phyloP scores from a whole-genome alignment of 2,888 invertebrate species.

The Agriotes lineatus region DNA sequence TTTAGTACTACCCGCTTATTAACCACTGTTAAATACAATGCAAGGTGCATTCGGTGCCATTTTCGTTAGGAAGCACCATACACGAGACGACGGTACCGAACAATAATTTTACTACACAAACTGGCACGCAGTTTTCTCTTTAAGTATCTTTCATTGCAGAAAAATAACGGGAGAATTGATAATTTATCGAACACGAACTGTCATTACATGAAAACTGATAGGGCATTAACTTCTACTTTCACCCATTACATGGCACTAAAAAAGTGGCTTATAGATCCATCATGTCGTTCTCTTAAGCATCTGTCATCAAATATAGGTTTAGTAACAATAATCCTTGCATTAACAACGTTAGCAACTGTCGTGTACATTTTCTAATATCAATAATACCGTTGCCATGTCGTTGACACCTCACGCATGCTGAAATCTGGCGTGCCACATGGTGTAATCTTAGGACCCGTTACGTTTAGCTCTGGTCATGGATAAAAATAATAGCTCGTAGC shows the following conservation, averaged over 20 bases:
- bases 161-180: neutral
- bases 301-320: neutral
- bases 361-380: neutral
- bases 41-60: too few relatives aligned
- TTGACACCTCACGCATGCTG: too few relatives aligned
- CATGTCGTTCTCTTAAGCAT: neutral
- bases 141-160: neutral
- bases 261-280: slow-evolving; percentile 9
- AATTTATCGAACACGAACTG: slow-evolving; percentile 17
- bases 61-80: too few relatives aligned
- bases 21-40: neutral
- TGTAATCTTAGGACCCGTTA: too few relatives aligned
- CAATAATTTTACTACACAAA: neutral
- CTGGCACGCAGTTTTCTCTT: neutral
- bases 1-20: neutral
- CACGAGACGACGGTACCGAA: too few relatives aligned
- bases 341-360: neutral
- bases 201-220: slow-evolving; percentile 17
- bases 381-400: neutral
- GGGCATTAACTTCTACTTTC: slow-evolving; percentile 18
- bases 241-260: neutral
- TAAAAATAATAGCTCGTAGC: too few relatives aligned
- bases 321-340: neutral
- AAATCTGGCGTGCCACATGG: too few relatives aligned
- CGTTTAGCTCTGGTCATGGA: too few relatives aligned